Conservation (phyloP, 2,113 vertebrate species). For the Anser cygnoides region DNA sequence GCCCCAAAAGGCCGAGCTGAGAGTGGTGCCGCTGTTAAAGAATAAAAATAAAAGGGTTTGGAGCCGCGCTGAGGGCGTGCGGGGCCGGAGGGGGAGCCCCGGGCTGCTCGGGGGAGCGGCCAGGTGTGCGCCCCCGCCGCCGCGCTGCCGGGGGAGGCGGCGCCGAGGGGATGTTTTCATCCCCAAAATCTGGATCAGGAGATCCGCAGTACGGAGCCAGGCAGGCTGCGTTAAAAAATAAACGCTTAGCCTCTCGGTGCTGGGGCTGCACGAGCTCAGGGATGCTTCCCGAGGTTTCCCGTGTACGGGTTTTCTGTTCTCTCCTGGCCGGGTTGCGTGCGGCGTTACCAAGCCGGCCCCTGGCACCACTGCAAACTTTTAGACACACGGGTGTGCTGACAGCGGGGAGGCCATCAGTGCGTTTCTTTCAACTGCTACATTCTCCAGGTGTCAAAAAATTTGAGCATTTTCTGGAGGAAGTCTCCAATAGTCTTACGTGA, state of each 20-base stretch:
- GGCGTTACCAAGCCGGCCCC: background rate
- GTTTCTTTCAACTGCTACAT: background rate
- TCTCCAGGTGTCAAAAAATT: background rate
- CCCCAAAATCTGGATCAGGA: constrained; percentile 20
- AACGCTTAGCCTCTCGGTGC: background rate
- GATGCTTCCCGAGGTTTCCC: background rate
- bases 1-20: no score
- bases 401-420: fast-evolving
- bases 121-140: no score
- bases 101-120: no score
- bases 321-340: background rate
- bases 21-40: no score
- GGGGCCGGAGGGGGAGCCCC: background rate
- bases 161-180: background rate
- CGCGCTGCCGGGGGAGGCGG: background rate
- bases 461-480: background rate
- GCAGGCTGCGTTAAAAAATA: background rate
- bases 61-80: no score
- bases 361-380: constrained; percentile 33
- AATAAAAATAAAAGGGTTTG: no score
- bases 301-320: background rate
- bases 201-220: background rate
- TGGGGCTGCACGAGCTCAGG: background rate
- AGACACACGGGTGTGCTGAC: background rate
- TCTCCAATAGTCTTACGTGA: background rate